Conservation (phyloP, 2,888 invertebrate genomes). For the Erebia ligea region DNA sequence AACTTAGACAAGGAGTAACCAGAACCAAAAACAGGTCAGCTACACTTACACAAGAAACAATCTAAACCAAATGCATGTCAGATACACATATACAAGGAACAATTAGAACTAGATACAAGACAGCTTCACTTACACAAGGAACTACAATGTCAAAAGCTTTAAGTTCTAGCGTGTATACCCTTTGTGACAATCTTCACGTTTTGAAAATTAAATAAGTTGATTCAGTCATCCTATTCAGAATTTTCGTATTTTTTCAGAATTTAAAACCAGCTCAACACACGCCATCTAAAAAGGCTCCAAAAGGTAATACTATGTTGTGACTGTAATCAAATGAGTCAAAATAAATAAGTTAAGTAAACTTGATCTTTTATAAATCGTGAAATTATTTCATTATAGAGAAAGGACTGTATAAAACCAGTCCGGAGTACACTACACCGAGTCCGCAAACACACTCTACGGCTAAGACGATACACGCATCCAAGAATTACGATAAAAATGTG, state of each 20-base stretch:
- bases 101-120: too few species aligned
- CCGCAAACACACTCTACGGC: conserved; percentile 56
- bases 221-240: background rate
- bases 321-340: background rate
- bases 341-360: background rate
- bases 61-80: too few species aligned
- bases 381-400: conserved; percentile 57
- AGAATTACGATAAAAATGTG: conserved; percentile 58
- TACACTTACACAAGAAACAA: too few species aligned
- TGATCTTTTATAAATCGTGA: background rate
- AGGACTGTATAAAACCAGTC: conserved; percentile 69
- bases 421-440: conserved; percentile 60
- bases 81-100: too few species aligned
- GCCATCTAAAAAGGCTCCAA: conserved; percentile 65
- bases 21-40: conserved; percentile 69
- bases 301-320: conserved; percentile 54
- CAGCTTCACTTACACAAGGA: too few species aligned
- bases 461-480: conserved; percentile 54
- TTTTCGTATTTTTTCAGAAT: conserved; percentile 57
- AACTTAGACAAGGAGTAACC: too few species aligned
- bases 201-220: background rate
- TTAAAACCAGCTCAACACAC: conserved; percentile 67
- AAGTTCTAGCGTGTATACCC: background rate
- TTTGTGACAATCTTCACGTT: background rate
- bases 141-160: too few species aligned